Percentiles rank a stretch among this genome's conserved stretches.
Evolutionary conservation across 2,888 invertebrate genomes (phyloP).

Genomic region (Gortyna flavago): DNA sequence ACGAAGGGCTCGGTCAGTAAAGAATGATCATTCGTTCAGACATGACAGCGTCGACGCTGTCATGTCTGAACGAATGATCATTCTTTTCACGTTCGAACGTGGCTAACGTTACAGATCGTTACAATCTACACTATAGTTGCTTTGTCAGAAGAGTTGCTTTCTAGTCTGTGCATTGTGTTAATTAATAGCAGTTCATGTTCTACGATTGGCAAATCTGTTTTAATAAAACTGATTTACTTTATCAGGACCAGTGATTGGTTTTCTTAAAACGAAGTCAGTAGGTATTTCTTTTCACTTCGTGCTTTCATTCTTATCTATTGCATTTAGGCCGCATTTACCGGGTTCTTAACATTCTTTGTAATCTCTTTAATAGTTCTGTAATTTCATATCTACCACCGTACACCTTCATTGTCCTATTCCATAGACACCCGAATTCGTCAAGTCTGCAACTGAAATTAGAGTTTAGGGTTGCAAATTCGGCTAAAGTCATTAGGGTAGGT

Average conservation of each 20-base stretch:
- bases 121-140: conserved; percentile 3
- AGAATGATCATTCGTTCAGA: conserved; percentile 8
- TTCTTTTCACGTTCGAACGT: conserved; percentile 13
- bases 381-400: not conserved
- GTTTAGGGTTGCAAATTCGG: not conserved
- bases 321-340: too few relatives aligned
- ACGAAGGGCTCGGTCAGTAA: not conserved
- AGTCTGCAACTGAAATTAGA: not conserved
- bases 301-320: too few relatives aligned
- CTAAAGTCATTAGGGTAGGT: not conserved
- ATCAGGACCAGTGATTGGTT: too few relatives aligned
- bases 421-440: not conserved
- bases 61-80: conserved; percentile 8
- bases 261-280: not conserved
- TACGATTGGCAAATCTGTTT: not conserved
- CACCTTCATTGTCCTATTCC: not conserved
- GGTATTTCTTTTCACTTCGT: too few relatives aligned
- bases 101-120: not conserved
- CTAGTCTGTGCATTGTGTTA: not conserved
- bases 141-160: not conserved
- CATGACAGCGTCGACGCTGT: conserved; percentile 13
- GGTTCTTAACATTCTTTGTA: not conserved
- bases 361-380: not conserved
- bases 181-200: not conserved
- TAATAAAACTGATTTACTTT: too few relatives aligned